Base-by-base conservation (phyloP, 2,888 invertebrate genomes). In the Tridacna gigas region DNA sequence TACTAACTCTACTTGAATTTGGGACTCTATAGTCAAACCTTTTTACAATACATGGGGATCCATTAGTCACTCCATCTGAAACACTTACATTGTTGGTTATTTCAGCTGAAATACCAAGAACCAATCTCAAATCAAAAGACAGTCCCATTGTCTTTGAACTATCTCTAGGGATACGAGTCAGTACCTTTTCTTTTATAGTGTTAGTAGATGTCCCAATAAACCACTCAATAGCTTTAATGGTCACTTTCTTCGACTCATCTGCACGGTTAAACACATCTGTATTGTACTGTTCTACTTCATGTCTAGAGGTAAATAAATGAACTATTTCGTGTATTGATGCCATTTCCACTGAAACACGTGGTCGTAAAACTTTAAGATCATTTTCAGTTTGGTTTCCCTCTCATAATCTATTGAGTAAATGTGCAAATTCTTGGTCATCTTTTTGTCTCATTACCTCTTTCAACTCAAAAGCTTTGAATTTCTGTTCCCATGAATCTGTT, bases 51-150 rank as follows among this genome's bases (percentile, higher is more conserved):
- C 86, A 82, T 20, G 80, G 56, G 18, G 84, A 71, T 13, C 88
- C 88, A 88, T 88, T 86, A 18, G 88, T 75, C n/a, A 86, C 26
- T 0, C 86, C 88, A 84, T 86, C 86, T 69, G 82, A 67, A 51
- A 82, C 80, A 77, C n/a, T 80, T 75, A 82, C 71, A 73, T 86
- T 84, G 15, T 47, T 25, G 66, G 63, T 79, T 28, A 81, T 71
- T 77, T 79, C 81, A 60, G 74, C 81, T 66, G 79, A 63, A 25
- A 73, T 26, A 60, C 67, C 69, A 63, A 81, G 37, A 45, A 20
- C 26, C n/a, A 74, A 76, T 26, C 67, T 76, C 65, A 83, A 56
- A 37, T 71, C 65, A 22, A 22, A 67, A 25, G 63, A 60, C 18
- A 86, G 47, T 51, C 51, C 51, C 82, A 83, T 71, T 73, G 25